These are phyloP conservation scores for Delphinapterus leucas DNA, from an alignment of 2,113 vertebrate species.

Conservation along the genomic window DNA sequence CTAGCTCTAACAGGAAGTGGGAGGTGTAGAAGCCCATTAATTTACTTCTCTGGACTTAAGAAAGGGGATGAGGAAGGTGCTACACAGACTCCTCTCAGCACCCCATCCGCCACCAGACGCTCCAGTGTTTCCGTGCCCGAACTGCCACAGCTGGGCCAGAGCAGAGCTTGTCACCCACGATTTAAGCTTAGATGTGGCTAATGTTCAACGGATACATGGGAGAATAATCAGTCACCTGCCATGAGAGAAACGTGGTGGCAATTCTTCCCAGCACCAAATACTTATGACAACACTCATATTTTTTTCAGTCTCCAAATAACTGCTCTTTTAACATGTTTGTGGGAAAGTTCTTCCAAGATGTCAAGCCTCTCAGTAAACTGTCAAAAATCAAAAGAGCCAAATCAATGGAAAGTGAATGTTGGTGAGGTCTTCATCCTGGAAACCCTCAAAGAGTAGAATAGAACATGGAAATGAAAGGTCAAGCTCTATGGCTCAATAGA, in stretches of 20 bases:
- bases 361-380: not conserved
- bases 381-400: not conserved
- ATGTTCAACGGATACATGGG: not conserved
- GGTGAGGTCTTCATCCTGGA: not conserved
- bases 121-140: too few species aligned
- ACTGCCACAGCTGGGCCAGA: rapidly evolving
- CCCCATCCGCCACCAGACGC: not conserved
- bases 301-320: not conserved
- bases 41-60: not conserved
- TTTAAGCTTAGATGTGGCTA: not conserved
- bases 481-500: not conserved
- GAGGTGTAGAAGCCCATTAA: not conserved
- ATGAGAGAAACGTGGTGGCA: not conserved
- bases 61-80: not conserved
- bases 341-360: not conserved
- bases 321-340: not conserved
- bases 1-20: not conserved
- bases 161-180: not conserved
- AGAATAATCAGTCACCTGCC: not conserved
- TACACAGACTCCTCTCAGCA: not conserved
- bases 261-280: not conserved
- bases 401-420: not conserved
- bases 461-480: not conserved
- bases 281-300: not conserved
- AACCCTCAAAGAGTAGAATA: not conserved